Evolutionary conservation across 2,888 invertebrate genomes (phyloP).

Genomic region (Harpagoxenus sublaevis): DNA sequence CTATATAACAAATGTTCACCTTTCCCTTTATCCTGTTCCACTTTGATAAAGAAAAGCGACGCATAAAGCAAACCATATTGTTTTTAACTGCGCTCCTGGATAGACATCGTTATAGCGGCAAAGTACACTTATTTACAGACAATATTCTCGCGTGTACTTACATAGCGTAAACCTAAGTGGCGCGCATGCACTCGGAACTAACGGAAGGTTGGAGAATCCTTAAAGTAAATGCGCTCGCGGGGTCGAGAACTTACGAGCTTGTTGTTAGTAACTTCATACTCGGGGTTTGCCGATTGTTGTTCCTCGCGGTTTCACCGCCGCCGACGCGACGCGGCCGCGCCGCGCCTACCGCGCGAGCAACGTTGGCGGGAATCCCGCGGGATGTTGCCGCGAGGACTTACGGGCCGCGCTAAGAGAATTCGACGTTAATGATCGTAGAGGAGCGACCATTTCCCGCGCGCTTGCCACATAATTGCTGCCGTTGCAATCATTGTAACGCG

Average conservation of each 20-base stretch:
- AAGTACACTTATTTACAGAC: conserved; percentile 21
- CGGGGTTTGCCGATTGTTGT: conserved; percentile 31
- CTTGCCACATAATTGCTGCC: conserved; percentile 45
- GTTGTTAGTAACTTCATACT: conserved; percentile 39
- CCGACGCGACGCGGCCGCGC: too few species aligned
- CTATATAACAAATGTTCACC: conserved; percentile 20
- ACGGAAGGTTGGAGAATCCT: conserved; percentile 38
- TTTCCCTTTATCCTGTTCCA: neutral
- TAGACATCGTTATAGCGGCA: conserved; percentile 1
- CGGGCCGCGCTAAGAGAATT: conserved; percentile 35
- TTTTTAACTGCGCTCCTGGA: conserved; percentile 3
- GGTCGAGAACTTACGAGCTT: conserved; percentile 49
- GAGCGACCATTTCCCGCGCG: conserved; percentile 15
- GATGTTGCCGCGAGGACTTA: conserved; percentile 11
- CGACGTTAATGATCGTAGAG: conserved; percentile 41
- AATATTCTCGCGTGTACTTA: conserved; percentile 28
- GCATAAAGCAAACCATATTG: conserved; percentile 19
- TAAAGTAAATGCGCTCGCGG: conserved; percentile 51
- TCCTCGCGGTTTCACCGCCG: conserved; percentile 22
- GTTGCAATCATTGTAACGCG: conserved; percentile 46
- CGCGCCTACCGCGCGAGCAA: conserved; percentile 8
- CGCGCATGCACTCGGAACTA: conserved; percentile 29
- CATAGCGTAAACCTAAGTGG: conserved; percentile 13
- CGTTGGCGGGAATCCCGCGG: neutral
- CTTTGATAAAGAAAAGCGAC: conserved; percentile 32